Evolutionary conservation across 2,888 invertebrate species (phyloP), one percentile per base, ranked within the genome.

Genomic region (Eupithecia centaureata): DNA sequence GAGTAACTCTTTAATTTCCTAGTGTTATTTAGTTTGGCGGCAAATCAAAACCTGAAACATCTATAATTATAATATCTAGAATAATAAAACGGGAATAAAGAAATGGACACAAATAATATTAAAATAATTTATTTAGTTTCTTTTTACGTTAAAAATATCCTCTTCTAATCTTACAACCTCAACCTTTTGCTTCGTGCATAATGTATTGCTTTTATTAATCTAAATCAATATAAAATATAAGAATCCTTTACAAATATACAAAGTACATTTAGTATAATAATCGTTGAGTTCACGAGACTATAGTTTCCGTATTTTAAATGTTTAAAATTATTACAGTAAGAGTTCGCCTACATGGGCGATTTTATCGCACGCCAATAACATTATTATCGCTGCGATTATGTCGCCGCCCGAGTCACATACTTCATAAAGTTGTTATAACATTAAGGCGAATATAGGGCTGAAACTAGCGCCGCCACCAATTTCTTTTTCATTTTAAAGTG

Each of bases 101-200:
- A 32, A 57, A 57, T 18, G 13, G 2, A 22, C 18, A 32, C 5
- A 2, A 13, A 5, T 32, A 32, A 8, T 82, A 82, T 84, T 82
- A 79, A 90, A 90, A 91, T 90, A 88, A 82, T 88, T 87, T 89
- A 88, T 85, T 87, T 81, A 78, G 77, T 83, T 79, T 83, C 76
- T 75, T 75, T 82, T 75, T 76, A 47, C 78, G 81, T 80, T 86
- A 80, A 82, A 86, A 86, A 83, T 82, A 83, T 83, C 82, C 73
- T 76, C 72, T 70, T 76, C 73, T 65, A 71, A 77, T 73, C 67
- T 71, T 73, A 77, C 77, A 79, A 79, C 77, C 74, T 74, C 74
- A 59, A 70, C 65, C 65, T 38, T 68, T 64, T 67, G 54, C 60
- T 52, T 71, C 47, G 61, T 60, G 59, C 63, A 60, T 67, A 18